phyloP scores from a whole-genome alignment of 2,797 vertebrate species.

The Urophycis tenuis region DNA sequence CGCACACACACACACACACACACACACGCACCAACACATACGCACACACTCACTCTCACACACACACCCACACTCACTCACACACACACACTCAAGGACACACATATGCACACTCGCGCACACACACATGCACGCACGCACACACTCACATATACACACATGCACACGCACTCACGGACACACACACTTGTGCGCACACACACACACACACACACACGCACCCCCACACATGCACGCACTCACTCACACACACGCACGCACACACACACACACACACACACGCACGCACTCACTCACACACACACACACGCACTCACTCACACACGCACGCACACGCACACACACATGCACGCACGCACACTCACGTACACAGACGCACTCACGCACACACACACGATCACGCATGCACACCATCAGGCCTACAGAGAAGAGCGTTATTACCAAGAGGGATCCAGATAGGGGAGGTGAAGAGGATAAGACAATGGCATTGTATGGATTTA shows the following conservation, averaged over 20 bases:
- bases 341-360: too few relatives aligned
- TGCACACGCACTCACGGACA: too few relatives aligned
- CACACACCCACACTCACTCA: not conserved
- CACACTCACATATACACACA: too few relatives aligned
- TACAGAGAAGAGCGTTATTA: slow-evolving; percentile 23
- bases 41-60: too few relatives aligned
- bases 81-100: not conserved
- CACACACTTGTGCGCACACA: too few relatives aligned
- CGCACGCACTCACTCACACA: not conserved
- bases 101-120: not conserved
- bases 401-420: too few relatives aligned
- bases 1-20: too few relatives aligned
- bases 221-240: not conserved
- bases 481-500: slow-evolving; percentile 38
- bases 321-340: too few relatives aligned
- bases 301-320: too few relatives aligned
- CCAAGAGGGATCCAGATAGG: slow-evolving; percentile 39
- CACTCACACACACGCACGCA: too few relatives aligned
- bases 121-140: not conserved
- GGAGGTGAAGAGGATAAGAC: slow-evolving; percentile 43
- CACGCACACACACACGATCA: not conserved
- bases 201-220: not conserved
- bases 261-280: not conserved
- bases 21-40: too few relatives aligned
- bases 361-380: not conserved